Conservation (phyloP, 2,797 vertebrate genomes). For the Pterois miles region DNA sequence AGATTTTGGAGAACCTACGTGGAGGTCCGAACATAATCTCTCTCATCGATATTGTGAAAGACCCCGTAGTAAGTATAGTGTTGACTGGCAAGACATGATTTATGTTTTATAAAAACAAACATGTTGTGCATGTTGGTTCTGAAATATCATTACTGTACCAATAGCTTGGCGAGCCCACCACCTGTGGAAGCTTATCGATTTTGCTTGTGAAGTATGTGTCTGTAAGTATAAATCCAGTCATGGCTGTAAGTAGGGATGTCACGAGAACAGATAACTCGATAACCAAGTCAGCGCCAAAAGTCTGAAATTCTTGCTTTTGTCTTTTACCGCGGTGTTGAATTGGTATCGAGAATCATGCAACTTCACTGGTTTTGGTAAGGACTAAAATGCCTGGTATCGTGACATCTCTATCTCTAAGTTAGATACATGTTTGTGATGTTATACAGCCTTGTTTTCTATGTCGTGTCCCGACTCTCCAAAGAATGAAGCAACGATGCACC, state of each 20-base stretch:
- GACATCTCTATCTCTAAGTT: background rate
- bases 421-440: constrained; percentile 6
- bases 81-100: background rate
- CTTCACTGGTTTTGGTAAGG: no score
- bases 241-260: background rate
- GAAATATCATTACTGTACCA: constrained; percentile 51
- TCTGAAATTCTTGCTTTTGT: no score
- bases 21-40: constrained; percentile 96
- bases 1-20: constrained; percentile 95
- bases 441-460: background rate
- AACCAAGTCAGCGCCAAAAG: no score
- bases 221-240: constrained; percentile 57
- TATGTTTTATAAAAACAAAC: background rate
- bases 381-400: no score
- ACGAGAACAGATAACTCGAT: no score
- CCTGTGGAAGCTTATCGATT: constrained; percentile 56
- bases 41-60: constrained; percentile 95
- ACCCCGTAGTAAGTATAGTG: constrained; percentile 87
- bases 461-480: constrained; percentile 18
- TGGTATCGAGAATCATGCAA: no score
- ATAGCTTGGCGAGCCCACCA: constrained; percentile 52
- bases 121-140: constrained; percentile 16
- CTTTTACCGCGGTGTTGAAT: no score
- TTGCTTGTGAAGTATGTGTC: constrained; percentile 57
- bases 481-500: background rate